These are phyloP conservation scores for Pheosia gnoma DNA, from an alignment of 2,888 invertebrate species.

Conservation along the genomic window DNA sequence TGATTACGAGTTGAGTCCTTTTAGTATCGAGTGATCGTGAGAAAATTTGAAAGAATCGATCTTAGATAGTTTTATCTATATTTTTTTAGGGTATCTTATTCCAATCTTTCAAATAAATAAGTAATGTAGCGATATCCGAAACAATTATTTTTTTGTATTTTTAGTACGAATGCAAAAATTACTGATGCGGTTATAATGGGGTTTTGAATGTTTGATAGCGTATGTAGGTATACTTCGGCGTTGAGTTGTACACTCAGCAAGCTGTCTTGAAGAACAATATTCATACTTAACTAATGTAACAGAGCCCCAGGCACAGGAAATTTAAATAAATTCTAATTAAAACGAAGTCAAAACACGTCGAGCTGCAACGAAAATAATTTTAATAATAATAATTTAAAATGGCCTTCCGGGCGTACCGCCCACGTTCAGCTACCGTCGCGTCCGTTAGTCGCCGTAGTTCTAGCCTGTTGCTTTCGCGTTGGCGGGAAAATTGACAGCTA, in stretches of 20 bases:
- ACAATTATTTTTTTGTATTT: too few species aligned
- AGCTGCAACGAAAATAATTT: constrained; percentile 5
- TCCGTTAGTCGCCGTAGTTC: background rate
- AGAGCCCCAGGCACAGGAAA: background rate
- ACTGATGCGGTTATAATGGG: too few species aligned
- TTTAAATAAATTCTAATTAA: constrained; percentile 1
- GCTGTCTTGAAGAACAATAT: too few species aligned
- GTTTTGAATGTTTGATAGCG: too few species aligned
- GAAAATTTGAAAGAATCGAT: background rate
- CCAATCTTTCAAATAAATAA: too few species aligned
- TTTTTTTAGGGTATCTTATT: background rate
- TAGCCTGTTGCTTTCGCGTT: constrained; percentile 4
- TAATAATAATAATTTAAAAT: constrained; percentile 3
- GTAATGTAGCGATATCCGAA: too few species aligned
- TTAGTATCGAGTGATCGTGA: constrained; percentile 2
- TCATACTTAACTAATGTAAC: background rate
- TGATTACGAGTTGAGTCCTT: constrained; percentile 2
- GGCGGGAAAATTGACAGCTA: constrained; percentile 5
- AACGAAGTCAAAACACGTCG: background rate
- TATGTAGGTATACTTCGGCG: too few species aligned
- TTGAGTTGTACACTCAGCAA: too few species aligned
- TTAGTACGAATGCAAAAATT: too few species aligned
- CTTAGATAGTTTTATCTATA: background rate
- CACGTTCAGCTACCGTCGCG: background rate
- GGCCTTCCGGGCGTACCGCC: background rate